Conservation (phyloP, 2,888 invertebrate species). For the Pinctada fucata region DNA sequence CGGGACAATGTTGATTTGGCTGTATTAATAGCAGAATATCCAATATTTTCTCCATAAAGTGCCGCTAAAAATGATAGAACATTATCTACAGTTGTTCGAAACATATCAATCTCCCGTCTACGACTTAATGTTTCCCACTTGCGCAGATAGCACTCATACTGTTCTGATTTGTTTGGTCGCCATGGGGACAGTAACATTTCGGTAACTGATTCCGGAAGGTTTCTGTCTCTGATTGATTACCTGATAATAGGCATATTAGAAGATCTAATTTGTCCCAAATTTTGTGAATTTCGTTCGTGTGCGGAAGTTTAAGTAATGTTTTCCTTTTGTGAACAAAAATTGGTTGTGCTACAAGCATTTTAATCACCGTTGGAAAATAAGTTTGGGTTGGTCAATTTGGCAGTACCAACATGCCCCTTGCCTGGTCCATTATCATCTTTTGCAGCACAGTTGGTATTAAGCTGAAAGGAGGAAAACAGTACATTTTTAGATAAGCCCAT, state of each 20-base stretch:
- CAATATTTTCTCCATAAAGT: background rate
- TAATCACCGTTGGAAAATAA: conserved; percentile 14
- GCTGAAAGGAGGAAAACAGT: conserved; percentile 19
- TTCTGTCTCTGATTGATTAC: conserved; percentile 3
- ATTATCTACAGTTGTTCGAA: conserved; percentile 4
- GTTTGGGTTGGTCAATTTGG: conserved; percentile 26
- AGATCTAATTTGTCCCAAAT: conserved; percentile 17
- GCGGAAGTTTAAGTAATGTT: conserved; percentile 6
- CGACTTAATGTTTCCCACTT: conserved; percentile 17
- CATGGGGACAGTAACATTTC: conserved; percentile 7
- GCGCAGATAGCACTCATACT: conserved; percentile 8
- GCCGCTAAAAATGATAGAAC: background rate
- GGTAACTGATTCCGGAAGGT: conserved; percentile 1
- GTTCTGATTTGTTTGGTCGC: conserved; percentile 4
- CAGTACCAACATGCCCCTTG: conserved; percentile 7
- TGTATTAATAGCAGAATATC: conserved; percentile 13
- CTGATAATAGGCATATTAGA: conserved; percentile 25
- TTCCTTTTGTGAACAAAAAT: conserved; percentile 4
- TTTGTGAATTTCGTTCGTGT: conserved; percentile 1
- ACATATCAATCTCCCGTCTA: conserved; percentile 14
- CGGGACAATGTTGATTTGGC: background rate
- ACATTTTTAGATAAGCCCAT: conserved; percentile 1
- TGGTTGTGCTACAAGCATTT: conserved; percentile 4
- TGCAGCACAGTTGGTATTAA: conserved; percentile 20
- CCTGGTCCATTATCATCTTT: conserved; percentile 3